Evolutionary conservation across 2,888 invertebrate species (phyloP).

Genomic region (Penaeus monodon): DNA sequence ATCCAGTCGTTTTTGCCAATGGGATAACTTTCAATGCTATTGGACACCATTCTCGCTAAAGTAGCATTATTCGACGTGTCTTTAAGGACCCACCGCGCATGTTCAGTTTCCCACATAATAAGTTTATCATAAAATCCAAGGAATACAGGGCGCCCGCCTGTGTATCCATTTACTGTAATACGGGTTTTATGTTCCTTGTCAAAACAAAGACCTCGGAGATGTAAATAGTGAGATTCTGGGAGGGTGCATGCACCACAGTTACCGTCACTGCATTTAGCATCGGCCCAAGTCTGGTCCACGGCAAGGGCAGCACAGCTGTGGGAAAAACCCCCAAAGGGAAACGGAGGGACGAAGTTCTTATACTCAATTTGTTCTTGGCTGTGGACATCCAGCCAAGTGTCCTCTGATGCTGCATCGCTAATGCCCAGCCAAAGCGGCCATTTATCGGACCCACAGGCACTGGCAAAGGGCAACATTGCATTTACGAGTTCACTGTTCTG

Average conservation of each 20-base stretch:
- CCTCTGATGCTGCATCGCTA: slow-evolving; percentile 31
- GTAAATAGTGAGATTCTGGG: not conserved
- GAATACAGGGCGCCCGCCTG: slow-evolving; percentile 30
- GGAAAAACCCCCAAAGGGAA: not conserved
- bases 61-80: slow-evolving; percentile 3
- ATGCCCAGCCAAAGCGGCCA: slow-evolving; percentile 35
- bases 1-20: slow-evolving; percentile 30
- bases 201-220: slow-evolving; percentile 31
- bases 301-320: not conserved
- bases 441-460: not conserved
- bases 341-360: slow-evolving; percentile 16
- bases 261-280: slow-evolving; percentile 4
- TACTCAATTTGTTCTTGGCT: not conserved
- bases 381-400: slow-evolving; percentile 25
- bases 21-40: slow-evolving; percentile 4
- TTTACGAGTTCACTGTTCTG: slow-evolving; percentile 1
- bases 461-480: not conserved
- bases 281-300: slow-evolving; percentile 8
- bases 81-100: slow-evolving; percentile 10
- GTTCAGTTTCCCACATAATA: slow-evolving; percentile 3
- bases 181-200: slow-evolving; percentile 30
- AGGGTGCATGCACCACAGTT: slow-evolving; percentile 5
- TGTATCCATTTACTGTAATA: slow-evolving; percentile 1
- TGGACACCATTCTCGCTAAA: not conserved
- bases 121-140: slow-evolving; percentile 21